These are phyloP conservation scores for Halcyon senegalensis DNA, from an alignment of 2,113 vertebrate genomes.

Conservation along the genomic window DNA sequence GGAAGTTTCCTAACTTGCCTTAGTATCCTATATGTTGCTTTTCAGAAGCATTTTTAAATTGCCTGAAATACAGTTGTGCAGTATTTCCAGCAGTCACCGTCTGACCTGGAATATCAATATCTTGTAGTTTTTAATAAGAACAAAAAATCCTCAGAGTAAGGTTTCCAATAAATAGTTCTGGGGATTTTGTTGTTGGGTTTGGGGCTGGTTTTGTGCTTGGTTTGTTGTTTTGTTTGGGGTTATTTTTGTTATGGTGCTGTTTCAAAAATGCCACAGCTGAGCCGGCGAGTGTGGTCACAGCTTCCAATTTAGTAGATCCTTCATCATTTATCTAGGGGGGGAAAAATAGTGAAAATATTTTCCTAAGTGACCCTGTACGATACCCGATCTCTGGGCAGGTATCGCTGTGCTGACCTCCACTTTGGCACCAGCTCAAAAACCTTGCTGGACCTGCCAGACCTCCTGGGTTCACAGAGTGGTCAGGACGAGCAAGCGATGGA, in stretches of 20 bases:
- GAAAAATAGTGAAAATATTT: neutral
- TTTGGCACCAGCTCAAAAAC: conserved; percentile 29
- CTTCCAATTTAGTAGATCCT: neutral
- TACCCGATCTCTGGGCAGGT: neutral
- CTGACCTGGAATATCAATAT: neutral
- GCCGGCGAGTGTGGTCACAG: fast-evolving
- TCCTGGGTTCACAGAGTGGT: conserved; percentile 32
- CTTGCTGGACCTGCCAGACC: conserved; percentile 42
- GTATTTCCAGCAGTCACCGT: neutral
- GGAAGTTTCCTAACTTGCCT: neutral
- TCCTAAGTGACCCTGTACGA: neutral
- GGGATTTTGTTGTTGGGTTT: neutral
- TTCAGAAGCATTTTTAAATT: neutral
- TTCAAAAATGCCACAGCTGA: neutral
- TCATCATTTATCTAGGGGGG: neutral
- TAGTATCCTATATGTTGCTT: neutral
- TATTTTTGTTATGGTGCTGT: neutral
- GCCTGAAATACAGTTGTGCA: neutral
- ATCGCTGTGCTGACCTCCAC: neutral
- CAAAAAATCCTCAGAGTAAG: neutral
- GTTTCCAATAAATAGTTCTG: neutral
- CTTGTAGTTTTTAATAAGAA: neutral
- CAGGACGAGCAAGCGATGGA: neutral
- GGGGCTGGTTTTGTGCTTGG: neutral
- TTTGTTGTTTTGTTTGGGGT: neutral